phyloP scores from a whole-genome alignment of 2,113 vertebrate species.

The Rhodinocichla rosea region DNA sequence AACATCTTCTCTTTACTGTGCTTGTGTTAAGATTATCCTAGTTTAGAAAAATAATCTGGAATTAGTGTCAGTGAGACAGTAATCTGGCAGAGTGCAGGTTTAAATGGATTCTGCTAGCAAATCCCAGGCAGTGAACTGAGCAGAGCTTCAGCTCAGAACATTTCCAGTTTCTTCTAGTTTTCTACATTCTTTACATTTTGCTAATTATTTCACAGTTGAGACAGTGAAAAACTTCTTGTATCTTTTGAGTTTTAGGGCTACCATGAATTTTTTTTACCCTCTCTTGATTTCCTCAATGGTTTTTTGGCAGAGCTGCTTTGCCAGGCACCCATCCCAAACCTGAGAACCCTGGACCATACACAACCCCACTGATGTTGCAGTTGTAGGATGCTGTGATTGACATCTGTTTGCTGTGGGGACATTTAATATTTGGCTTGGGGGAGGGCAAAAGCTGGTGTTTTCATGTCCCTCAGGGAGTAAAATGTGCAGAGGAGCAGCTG shows the following conservation, averaged over 20 bases:
- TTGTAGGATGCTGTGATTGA: background rate
- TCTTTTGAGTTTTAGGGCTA: background rate
- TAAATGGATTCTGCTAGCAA: background rate
- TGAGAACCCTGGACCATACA: fast-evolving
- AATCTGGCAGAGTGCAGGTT: background rate
- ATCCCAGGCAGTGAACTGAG: background rate
- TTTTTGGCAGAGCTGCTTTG: background rate
- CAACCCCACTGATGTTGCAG: background rate
- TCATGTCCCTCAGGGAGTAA: fast-evolving
- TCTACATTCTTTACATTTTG: background rate
- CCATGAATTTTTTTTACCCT: background rate
- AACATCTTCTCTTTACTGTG: background rate
- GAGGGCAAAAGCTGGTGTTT: fast-evolving
- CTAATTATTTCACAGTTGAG: background rate
- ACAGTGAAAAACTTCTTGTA: background rate
- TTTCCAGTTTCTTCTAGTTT: background rate
- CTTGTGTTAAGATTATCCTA: background rate
- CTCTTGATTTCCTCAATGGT: background rate
- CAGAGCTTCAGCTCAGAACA: background rate
- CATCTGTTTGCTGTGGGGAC: background rate
- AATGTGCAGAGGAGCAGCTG: background rate
- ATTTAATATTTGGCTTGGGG: background rate
- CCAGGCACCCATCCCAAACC: background rate
- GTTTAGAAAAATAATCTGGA: background rate
- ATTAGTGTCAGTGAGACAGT: background rate